Percentiles rank a stretch among this genome's conserved stretches.
phyloP scores from a whole-genome alignment of 2,113 vertebrate species.

The Peucedramus taeniatus region DNA sequence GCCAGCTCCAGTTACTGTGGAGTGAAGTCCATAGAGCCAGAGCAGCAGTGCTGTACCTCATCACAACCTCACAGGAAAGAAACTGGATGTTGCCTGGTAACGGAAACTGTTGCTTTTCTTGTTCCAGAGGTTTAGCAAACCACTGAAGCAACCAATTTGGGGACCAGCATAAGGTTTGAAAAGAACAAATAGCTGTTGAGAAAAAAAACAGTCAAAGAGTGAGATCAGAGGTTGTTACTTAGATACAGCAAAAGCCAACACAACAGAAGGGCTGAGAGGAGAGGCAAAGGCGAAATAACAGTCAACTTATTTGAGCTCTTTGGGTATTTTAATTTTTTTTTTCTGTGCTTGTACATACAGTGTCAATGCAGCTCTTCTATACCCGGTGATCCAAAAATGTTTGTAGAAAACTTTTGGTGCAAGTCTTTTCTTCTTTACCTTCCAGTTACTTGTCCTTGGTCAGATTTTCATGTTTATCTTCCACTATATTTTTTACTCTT shows the following conservation, averaged over 20 bases:
- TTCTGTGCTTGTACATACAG: background rate
- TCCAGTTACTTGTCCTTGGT: background rate
- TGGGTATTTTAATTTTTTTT: background rate
- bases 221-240: constrained; percentile 14
- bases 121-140: constrained; percentile 38
- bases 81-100: background rate
- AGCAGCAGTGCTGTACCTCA: background rate
- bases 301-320: background rate
- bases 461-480: background rate
- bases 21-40: background rate
- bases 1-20: background rate
- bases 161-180: background rate
- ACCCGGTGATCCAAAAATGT: background rate
- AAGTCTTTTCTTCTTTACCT: background rate
- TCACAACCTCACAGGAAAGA: background rate
- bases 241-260: constrained; percentile 12
- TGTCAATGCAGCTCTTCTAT: background rate
- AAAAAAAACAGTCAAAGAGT: background rate
- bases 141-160: background rate
- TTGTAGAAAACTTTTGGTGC: background rate
- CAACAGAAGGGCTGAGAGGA: constrained; percentile 12
- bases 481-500: background rate
- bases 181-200: constrained; percentile 31
- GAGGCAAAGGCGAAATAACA: background rate
- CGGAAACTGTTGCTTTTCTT: background rate